Conservation (phyloP, 2,888 invertebrate species). For the Noctua comes region DNA sequence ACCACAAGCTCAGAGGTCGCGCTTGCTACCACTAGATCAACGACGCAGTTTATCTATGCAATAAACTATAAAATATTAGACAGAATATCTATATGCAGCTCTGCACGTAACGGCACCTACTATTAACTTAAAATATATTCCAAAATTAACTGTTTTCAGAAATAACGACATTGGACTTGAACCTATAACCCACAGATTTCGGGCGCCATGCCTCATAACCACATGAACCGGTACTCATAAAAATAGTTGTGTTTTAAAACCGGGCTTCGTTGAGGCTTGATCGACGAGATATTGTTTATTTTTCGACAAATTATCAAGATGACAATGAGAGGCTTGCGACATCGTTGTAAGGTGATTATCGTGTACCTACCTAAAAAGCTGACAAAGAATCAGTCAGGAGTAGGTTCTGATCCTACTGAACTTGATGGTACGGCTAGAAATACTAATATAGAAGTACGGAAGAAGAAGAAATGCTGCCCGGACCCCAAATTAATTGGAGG, state of each 20-base stretch:
- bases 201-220: slow-evolving; percentile 24
- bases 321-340: slow-evolving; percentile 1
- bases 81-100: background rate
- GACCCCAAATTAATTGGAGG: no score
- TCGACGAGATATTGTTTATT: slow-evolving; percentile 22
- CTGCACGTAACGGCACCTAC: slow-evolving; percentile 6
- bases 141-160: slow-evolving; percentile 8
- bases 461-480: no score
- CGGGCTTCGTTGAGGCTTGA: background rate
- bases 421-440: no score
- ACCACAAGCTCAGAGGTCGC: no score
- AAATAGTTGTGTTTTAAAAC: slow-evolving; percentile 37
- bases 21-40: no score
- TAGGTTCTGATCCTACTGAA: no score
- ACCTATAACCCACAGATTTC: slow-evolving; percentile 38
- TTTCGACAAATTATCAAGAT: slow-evolving; percentile 3
- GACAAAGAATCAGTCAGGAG: background rate
- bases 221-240: slow-evolving; percentile 42
- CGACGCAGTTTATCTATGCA: background rate
- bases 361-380: background rate
- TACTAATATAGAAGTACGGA: no score
- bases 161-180: slow-evolving; percentile 17
- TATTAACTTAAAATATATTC: slow-evolving; percentile 7
- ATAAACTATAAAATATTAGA: background rate
- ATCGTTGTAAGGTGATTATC: background rate